Percentiles rank a stretch among this genome's conserved stretches.
Conservation (phyloP, 2,888 invertebrate genomes). For the Pocota personata region DNA sequence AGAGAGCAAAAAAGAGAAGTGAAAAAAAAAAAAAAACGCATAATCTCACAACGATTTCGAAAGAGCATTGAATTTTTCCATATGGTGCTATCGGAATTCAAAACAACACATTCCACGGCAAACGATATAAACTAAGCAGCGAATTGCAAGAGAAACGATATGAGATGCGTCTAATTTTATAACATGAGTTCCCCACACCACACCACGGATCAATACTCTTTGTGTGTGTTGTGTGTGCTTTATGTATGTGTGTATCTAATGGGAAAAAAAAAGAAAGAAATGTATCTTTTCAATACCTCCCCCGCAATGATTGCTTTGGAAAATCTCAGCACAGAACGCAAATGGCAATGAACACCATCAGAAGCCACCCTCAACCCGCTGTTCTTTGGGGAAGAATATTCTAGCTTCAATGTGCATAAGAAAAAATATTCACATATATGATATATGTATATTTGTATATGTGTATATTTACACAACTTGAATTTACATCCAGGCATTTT, state of each 20-base stretch:
- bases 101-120: slow-evolving; percentile 63
- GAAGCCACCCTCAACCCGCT: not conserved
- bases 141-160: slow-evolving; percentile 57
- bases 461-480: not conserved
- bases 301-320: slow-evolving; percentile 38
- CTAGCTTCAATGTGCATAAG: slow-evolving; percentile 18
- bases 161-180: slow-evolving; percentile 62
- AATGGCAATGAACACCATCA: slow-evolving; percentile 50
- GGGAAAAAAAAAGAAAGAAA: slow-evolving; percentile 15
- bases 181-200: slow-evolving; percentile 36
- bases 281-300: slow-evolving; percentile 41
- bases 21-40: slow-evolving; percentile 13
- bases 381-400: not conserved
- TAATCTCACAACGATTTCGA: slow-evolving; percentile 57
- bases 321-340: slow-evolving; percentile 24
- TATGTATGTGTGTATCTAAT: not conserved
- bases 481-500: not conserved
- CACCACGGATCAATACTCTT: not conserved
- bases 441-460: not conserved
- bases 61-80: slow-evolving; percentile 63
- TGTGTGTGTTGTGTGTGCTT: not conserved
- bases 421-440: not conserved
- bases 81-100: slow-evolving; percentile 69
- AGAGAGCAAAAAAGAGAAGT: slow-evolving; percentile 7
- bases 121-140: slow-evolving; percentile 46